Conservation (phyloP, 2,113 vertebrate genomes). For the Acrocephalus kingi region DNA sequence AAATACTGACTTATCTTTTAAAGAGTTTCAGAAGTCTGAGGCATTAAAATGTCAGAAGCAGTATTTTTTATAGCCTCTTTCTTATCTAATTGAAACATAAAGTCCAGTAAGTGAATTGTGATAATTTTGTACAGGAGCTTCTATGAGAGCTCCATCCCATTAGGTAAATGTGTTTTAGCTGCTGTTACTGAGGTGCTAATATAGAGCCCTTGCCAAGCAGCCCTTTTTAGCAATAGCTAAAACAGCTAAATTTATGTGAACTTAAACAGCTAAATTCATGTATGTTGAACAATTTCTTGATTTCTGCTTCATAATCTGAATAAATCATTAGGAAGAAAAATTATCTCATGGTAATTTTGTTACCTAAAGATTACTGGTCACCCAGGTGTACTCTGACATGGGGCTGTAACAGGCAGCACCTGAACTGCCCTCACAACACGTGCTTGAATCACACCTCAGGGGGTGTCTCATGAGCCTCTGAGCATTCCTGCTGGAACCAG, state of each 20-base stretch:
- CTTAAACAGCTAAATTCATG: background rate
- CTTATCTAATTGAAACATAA: conserved; percentile 44
- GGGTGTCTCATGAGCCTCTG: fast-evolving
- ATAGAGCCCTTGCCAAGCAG: conserved; percentile 59
- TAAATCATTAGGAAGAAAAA: conserved; percentile 1
- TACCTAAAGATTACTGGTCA: background rate
- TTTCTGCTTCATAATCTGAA: background rate
- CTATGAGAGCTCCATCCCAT: conserved; percentile 54
- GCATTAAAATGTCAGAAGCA: conserved; percentile 25
- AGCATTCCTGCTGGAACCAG: background rate
- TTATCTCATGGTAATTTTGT: background rate
- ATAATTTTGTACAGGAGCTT: conserved; percentile 55
- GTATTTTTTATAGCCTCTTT: conserved; percentile 52
- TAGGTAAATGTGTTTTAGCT: conserved; percentile 68
- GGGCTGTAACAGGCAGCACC: background rate
- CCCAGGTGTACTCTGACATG: background rate
- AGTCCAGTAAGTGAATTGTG: conserved; percentile 64
- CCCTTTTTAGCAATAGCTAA: conserved; percentile 55
- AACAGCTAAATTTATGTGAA: background rate
- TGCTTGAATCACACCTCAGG: background rate
- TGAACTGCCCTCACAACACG: fast-evolving
- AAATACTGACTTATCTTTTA: background rate
- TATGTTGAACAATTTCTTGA: conserved; percentile 8
- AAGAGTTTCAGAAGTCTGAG: conserved; percentile 2
- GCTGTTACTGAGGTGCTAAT: conserved; percentile 59